Evolutionary conservation across 1,140 invertebrate genomes (phyloP).

Genomic region (Contarinia nasturtii): DNA sequence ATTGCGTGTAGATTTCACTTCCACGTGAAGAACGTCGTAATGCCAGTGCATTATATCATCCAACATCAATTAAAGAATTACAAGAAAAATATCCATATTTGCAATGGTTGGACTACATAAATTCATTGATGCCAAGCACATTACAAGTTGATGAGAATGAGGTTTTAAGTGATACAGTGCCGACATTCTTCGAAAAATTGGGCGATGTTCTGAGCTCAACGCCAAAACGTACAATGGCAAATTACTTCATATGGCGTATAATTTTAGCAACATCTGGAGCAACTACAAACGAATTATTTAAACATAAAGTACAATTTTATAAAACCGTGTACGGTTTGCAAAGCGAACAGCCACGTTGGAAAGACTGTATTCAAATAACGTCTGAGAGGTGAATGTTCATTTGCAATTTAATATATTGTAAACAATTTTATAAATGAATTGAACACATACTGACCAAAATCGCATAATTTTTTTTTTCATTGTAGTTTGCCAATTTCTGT

Average conservation of each 20-base stretch:
- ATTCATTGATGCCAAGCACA: constrained; percentile 42
- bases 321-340: constrained; percentile 54
- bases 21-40: constrained; percentile 81
- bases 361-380: constrained; percentile 58
- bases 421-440: too few species aligned
- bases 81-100: constrained; percentile 42
- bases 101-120: constrained; percentile 47
- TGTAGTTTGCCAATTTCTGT: constrained; percentile 66
- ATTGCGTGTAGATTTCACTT: constrained; percentile 55
- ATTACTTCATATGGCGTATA: constrained; percentile 69
- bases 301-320: constrained; percentile 49
- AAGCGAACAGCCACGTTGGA: constrained; percentile 59
- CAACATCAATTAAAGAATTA: constrained; percentile 61
- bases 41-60: constrained; percentile 77
- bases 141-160: constrained; percentile 45
- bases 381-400: neutral
- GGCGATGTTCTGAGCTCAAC: constrained; percentile 31
- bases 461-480: constrained; percentile 14
- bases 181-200: constrained; percentile 49
- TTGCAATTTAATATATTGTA: too few species aligned
- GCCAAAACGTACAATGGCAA: constrained; percentile 34
- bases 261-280: constrained; percentile 52
- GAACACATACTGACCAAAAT: neutral
- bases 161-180: constrained; percentile 60
- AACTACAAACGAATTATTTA: constrained; percentile 48